A percentile compares a stretch with the other conserved stretches of the same genome.
Evolutionary conservation across 2,113 vertebrate genomes (phyloP).

Genomic region (Trochalopteron elliotii): DNA sequence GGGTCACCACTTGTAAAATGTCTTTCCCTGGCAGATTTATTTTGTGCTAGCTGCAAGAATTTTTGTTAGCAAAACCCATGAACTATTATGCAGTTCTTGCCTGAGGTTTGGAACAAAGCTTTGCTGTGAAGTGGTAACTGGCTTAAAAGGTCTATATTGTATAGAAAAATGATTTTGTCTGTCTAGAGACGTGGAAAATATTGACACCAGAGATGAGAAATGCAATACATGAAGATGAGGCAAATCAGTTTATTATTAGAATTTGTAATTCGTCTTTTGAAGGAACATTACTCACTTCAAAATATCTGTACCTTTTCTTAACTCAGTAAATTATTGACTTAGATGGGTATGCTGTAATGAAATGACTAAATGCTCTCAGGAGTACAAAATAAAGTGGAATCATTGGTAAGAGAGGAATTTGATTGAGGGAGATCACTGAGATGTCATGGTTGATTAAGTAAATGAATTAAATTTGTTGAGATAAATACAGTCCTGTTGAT

Average conservation of each 20-base stretch:
- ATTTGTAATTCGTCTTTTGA: background rate
- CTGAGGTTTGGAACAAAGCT: background rate
- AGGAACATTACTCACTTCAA: background rate
- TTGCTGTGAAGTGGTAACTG: background rate
- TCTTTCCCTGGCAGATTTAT: background rate
- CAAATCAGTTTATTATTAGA: background rate
- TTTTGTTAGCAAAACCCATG: background rate
- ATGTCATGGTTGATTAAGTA: background rate
- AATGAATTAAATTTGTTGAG: background rate
- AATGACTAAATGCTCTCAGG: background rate
- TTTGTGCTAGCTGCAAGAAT: background rate
- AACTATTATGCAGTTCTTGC: background rate
- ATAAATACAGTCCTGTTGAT: background rate
- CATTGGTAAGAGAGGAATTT: background rate
- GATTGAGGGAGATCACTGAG: background rate
- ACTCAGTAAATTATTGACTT: background rate
- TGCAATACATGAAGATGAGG: background rate
- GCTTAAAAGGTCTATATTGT: background rate
- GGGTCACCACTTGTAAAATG: background rate
- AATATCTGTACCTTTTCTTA: background rate
- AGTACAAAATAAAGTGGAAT: background rate
- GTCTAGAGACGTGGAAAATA: background rate
- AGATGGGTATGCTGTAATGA: background rate
- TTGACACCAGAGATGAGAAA: background rate
- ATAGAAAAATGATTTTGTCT: background rate